phyloP scores from a whole-genome alignment of 2,888 invertebrate species.

The Lamellibrachia satsuma region DNA sequence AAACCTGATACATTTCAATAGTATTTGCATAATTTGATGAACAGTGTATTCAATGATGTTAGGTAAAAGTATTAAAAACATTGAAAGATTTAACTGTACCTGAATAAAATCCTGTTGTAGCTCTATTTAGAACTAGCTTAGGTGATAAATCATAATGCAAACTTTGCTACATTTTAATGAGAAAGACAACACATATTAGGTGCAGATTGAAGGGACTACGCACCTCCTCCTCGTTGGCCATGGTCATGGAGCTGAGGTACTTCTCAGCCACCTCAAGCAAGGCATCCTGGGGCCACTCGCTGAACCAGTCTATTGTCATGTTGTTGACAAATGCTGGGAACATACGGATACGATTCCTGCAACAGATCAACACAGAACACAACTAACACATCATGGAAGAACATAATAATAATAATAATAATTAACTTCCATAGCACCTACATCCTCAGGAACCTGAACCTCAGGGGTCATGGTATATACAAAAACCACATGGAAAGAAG shows the following conservation, averaged over 20 bases:
- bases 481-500: no score
- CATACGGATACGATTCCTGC: constrained; percentile 81
- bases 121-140: no score
- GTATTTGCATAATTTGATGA: no score
- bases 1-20: no score
- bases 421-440: no score
- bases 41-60: no score
- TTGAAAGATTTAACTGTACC: no score
- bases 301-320: constrained; percentile 90
- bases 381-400: background rate
- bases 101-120: no score
- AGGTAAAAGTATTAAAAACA: no score
- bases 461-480: no score
- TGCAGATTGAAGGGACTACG: background rate
- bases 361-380: constrained; percentile 19
- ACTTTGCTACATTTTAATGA: background rate
- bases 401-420: background rate
- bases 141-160: background rate
- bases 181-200: background rate
- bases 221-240: constrained; percentile 67
- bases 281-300: constrained; percentile 88
- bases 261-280: constrained; percentile 88
- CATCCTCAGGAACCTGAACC: no score
- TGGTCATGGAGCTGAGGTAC: constrained; percentile 78
- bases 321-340: constrained; percentile 88